Conservation (phyloP, 1,140 invertebrate species). For the Onthophagus taurus region DNA sequence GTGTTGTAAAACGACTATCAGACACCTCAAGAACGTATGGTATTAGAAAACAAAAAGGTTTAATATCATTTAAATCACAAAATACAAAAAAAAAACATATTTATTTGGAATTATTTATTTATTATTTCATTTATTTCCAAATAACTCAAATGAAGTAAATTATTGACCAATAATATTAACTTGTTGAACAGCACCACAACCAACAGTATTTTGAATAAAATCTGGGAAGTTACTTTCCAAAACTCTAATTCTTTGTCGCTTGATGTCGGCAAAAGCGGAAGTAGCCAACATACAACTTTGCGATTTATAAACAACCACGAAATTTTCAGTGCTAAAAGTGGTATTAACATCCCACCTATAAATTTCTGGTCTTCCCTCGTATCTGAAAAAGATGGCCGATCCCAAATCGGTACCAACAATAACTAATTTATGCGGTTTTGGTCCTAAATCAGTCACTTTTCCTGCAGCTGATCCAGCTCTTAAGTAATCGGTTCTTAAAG, state of each 20-base stretch:
- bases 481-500: constrained; percentile 42
- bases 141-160: too few species aligned
- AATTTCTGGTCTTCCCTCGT: constrained; percentile 48
- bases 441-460: constrained; percentile 45
- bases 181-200: constrained; percentile 47
- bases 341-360: constrained; percentile 52
- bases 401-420: constrained; percentile 51
- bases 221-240: constrained; percentile 57
- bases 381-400: constrained; percentile 47
- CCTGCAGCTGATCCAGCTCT: constrained; percentile 41
- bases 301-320: constrained; percentile 46
- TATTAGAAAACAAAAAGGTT: too few species aligned
- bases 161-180: constrained; percentile 27
- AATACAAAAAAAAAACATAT: too few species aligned
- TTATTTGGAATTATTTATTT: too few species aligned
- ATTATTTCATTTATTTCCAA: too few species aligned
- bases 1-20: too few species aligned
- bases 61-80: too few species aligned
- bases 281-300: constrained; percentile 50
- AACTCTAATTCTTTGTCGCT: constrained; percentile 49
- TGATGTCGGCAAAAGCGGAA: constrained; percentile 47
- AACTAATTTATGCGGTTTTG: constrained; percentile 46
- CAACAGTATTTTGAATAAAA: constrained; percentile 46
- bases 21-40: too few species aligned
- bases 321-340: constrained; percentile 44